phyloP scores from a whole-genome alignment of 64 coral and sea anemone genomes.

The Stylophora pistillata region DNA sequence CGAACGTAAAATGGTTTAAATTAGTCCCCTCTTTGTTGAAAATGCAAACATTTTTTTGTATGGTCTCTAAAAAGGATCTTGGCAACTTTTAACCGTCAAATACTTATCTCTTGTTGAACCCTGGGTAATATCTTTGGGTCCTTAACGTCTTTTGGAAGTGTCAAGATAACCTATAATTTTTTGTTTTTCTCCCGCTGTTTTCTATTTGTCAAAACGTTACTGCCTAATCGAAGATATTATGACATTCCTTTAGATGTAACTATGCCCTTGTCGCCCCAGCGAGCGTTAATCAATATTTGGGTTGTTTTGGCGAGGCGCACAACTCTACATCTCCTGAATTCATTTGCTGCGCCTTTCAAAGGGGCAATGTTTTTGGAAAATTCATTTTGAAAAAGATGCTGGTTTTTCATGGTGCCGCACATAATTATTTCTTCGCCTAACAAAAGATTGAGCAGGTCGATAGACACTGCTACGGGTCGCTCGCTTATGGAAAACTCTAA shows the following conservation, averaged over 20 bases:
- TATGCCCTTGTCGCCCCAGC: not conserved
- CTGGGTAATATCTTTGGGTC: conserved; percentile 8
- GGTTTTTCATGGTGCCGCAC: conserved; percentile 32
- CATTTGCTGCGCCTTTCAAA: not conserved
- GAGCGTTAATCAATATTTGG: not conserved
- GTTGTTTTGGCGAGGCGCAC: not conserved
- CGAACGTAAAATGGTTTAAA: not conserved
- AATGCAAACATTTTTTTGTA: no score
- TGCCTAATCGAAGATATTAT: not conserved
- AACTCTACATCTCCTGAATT: not conserved
- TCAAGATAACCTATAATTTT: not conserved
- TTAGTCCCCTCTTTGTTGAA: no score
- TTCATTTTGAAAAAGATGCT: conserved; percentile 5
- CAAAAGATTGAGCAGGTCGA: conserved; percentile 65
- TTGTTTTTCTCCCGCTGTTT: not conserved
- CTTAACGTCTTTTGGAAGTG: not conserved
- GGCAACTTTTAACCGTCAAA: not conserved
- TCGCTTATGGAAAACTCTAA: conserved; percentile 54
- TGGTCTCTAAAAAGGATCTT: not conserved
- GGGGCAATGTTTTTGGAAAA: not conserved
- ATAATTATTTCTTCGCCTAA: conserved; percentile 32
- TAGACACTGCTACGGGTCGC: conserved; percentile 19
- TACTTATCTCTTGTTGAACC: not conserved
- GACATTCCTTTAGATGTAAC: conserved; percentile 63
- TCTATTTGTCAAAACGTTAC: conserved; percentile 1